Evolutionary conservation across 92 coral and sea anemone genomes (phyloP), one percentile per base, ranked within the genome.

Genomic region (Plumapathes pennacea): DNA sequence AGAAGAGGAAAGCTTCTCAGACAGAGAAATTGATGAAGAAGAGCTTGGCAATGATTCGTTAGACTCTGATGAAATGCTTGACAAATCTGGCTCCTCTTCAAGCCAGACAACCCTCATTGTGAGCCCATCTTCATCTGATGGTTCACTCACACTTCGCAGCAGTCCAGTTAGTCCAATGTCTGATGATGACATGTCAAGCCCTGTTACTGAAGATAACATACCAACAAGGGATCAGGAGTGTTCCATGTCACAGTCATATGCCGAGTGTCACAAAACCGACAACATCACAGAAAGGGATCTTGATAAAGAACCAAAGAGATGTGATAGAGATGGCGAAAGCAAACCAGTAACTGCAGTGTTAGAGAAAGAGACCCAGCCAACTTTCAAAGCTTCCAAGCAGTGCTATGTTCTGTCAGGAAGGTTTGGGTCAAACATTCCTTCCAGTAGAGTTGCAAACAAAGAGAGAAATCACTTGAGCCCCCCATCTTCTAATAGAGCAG

Each of bases 61-160:
- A n/a, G n/a, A n/a, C n/a, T n/a, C n/a, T n/a, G n/a, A n/a, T n/a
- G n/a, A n/a, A n/a, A n/a, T n/a, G n/a, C n/a, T n/a, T n/a, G n/a
- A n/a, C n/a, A n/a, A n/a, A n/a, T n/a, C n/a, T n/a, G n/a, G n/a
- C n/a, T n/a, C n/a, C n/a, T 66, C 73, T 3, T 62, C 63, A 52
- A 66, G 73, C 44, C 52, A 66, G 15, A 53, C 52, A 0, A 66
- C 73, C 22, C 9, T 66, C 33, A 62, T 66, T 15, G 43, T 54
- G 32, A 66, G 73, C 43, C 73, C 73, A 29, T 3, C 33, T 20
- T 66, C 63, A 3, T 66, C 73, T 34, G 73, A 66, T 53, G 73
- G 64, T 41, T 20, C 43, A 20, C 63, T 31, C 23, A 66, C 73
- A 19, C 49, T 66, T 5, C 54, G 73, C 32, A 66, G 44, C 25